Conservation (phyloP, 53 echinoderm and acorn worm genomes). For the Stichopus horrens region DNA sequence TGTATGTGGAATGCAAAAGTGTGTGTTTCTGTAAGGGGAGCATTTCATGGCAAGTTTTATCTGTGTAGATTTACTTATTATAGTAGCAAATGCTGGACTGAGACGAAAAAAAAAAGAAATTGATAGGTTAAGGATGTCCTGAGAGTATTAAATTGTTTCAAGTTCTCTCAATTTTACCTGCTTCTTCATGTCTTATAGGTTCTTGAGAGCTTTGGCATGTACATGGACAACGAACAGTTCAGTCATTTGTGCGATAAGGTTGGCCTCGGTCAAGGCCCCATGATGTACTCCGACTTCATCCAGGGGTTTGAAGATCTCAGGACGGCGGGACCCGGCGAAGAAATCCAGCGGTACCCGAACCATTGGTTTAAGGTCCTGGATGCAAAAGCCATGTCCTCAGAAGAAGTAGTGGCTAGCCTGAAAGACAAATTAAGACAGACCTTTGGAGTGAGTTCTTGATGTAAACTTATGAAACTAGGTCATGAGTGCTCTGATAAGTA, state of each 20-base stretch:
- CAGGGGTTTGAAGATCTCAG: slow-evolving; percentile 87
- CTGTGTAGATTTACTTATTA: too few species aligned
- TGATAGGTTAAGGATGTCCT: background rate
- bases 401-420: slow-evolving; percentile 63
- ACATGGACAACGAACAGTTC: slow-evolving; percentile 93
- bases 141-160: background rate
- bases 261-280: slow-evolving; percentile 66
- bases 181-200: slow-evolving; percentile 52
- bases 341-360: slow-evolving; percentile 76
- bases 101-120: too few species aligned
- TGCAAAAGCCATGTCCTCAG: slow-evolving; percentile 72
- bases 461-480: too few species aligned
- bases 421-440: slow-evolving; percentile 87
- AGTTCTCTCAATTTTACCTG: background rate
- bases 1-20: too few species aligned
- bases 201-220: slow-evolving; percentile 95
- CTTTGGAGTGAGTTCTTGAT: slow-evolving; percentile 70
- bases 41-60: too few species aligned
- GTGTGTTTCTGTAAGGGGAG: too few species aligned
- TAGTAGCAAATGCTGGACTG: too few species aligned
- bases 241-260: slow-evolving; percentile 63
- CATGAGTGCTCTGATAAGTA: too few species aligned
- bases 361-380: slow-evolving; percentile 79
- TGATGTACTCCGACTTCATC: slow-evolving; percentile 90
- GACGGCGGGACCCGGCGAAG: slow-evolving; percentile 77